phyloP scores from a whole-genome alignment of 1,140 invertebrate species.

The Hyphantria cunea region DNA sequence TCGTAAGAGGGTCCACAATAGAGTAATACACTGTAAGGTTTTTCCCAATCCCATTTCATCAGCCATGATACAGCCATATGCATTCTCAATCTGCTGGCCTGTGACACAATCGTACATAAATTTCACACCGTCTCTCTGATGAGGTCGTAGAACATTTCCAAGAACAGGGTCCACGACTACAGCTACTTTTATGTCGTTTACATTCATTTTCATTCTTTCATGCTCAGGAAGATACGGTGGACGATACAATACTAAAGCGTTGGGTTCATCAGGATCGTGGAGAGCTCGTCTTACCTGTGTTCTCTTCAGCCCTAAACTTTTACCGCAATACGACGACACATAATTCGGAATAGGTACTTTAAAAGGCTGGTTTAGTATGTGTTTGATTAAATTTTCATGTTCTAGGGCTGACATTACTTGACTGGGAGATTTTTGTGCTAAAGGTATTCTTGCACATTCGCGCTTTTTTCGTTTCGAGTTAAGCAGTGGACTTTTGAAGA shows the following conservation, averaged over 20 bases:
- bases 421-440: slow-evolving; percentile 61
- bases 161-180: slow-evolving; percentile 97
- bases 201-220: slow-evolving; percentile 89
- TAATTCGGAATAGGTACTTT: slow-evolving; percentile 98
- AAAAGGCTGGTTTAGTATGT: slow-evolving; percentile 94
- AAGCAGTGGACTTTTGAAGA: slow-evolving; percentile 76
- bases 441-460: slow-evolving; percentile 64
- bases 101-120: slow-evolving; percentile 99
- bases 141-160: slow-evolving; percentile 95
- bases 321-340: slow-evolving; percentile 86
- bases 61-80: slow-evolving; percentile 98
- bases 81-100: slow-evolving; percentile 92
- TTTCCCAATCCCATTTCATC: slow-evolving; percentile 99
- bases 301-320: slow-evolving; percentile 82
- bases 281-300: slow-evolving; percentile 85
- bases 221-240: slow-evolving; percentile 91
- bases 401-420: slow-evolving; percentile 72
- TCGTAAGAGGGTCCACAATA: slow-evolving; percentile 96
- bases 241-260: slow-evolving; percentile 94
- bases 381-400: slow-evolving; percentile 87
- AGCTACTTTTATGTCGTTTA: slow-evolving; percentile 88
- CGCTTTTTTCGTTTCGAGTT: slow-evolving; percentile 65
- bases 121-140: slow-evolving; percentile 99
- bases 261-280: slow-evolving; percentile 96
- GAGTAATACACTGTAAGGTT: slow-evolving; percentile 98